phyloP scores from a whole-genome alignment of 2,888 invertebrate genomes.

The Caenorhabditis zanzibari region DNA sequence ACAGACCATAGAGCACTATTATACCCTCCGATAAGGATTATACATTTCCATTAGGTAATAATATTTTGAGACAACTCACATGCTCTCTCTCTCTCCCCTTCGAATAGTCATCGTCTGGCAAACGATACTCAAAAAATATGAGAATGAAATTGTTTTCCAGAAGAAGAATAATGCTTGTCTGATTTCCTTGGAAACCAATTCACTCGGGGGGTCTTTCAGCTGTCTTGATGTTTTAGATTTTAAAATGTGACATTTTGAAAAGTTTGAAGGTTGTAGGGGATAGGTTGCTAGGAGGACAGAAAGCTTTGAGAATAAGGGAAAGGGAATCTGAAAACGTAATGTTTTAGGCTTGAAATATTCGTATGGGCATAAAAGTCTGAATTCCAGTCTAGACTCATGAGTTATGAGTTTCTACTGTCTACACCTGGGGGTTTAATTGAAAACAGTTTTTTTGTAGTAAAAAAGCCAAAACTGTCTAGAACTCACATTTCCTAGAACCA shows the following conservation, averaged over 20 bases:
- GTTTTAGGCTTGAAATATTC: too few relatives aligned
- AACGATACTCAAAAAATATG: neutral
- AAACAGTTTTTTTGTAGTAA: too few relatives aligned
- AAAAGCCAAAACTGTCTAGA: too few relatives aligned
- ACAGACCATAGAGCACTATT: conserved; percentile 1
- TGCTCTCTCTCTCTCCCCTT: neutral
- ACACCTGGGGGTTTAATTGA: too few relatives aligned
- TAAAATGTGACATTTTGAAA: neutral
- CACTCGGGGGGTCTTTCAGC: neutral
- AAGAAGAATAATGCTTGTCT: neutral
- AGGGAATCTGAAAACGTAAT: too few relatives aligned
- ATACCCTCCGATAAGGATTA: neutral
- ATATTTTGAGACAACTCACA: neutral
- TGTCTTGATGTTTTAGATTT: conserved; percentile 1
- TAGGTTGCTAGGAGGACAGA: neutral
- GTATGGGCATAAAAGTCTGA: too few relatives aligned
- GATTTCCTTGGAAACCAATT: conserved; percentile 20
- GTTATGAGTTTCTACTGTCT: too few relatives aligned
- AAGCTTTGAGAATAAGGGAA: too few relatives aligned
- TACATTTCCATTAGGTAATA: conserved; percentile 1
- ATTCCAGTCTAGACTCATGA: too few relatives aligned
- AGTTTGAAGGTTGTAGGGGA: neutral
- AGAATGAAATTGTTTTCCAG: conserved; percentile 6
- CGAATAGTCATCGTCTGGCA: neutral
- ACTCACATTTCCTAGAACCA: too few relatives aligned